Base-by-base conservation (phyloP, 2,888 invertebrate species). In the Yponomeuta sedellus region DNA sequence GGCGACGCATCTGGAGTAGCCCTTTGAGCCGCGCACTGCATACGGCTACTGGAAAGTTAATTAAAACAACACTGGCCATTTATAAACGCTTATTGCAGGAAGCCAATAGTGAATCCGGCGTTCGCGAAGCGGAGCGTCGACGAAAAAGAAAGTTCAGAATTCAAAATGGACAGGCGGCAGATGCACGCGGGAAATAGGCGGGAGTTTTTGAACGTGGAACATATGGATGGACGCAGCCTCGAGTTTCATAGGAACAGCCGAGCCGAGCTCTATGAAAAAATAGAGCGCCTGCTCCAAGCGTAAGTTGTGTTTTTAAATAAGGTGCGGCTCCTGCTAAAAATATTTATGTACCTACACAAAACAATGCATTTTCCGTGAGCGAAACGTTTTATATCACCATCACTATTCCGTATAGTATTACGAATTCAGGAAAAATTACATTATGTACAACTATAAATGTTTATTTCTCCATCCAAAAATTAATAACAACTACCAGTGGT, bases 171-270 rank as follows among this genome's bases (percentile, higher is more conserved):
- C 81, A 84, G 88, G 79, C 83, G 82, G 73, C 81, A 77, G 78
- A 90, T 91, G 88, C 92, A 91, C 77, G 79, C 80, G 71, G 77
- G 80, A 78, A 79, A 81, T 75, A 82, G 79, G 74, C 83, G 86
- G 64, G 80, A 80, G 73, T 85, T 87, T 81, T 78, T 88, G 77
- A 82, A 86, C 75, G 73, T 75, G 68, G 78, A 76, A 70, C 73
- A 77, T 71, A 80, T 82, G 78, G 79, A 76, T 67, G 71, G 70
- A 64, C 74, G 73, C 20, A 80, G 73, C 73, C 75, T 87, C 62
- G 92, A 92, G 73, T 92, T 93, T 78, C 94, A 95, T 81, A 92
- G 94, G 71, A 89, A 92, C 71, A 93, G 93, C 71, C 91, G 95
- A 71, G 86, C 92, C 66, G 91, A 92, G 69, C 87, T 95, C 66